Conservation (phyloP, 2,797 vertebrate genomes). For the Sarcophilus harrisii region DNA sequence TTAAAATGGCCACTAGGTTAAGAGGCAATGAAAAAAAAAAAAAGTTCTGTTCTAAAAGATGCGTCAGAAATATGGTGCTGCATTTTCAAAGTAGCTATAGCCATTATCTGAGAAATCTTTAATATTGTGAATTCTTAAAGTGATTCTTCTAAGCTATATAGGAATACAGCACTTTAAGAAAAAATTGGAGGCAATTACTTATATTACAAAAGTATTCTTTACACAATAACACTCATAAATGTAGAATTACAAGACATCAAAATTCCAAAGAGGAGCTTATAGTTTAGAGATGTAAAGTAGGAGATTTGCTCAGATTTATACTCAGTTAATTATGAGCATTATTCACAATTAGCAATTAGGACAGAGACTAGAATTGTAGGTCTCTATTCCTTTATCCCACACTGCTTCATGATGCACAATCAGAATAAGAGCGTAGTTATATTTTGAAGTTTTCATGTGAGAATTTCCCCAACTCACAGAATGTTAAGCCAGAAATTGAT, state of each 20-base stretch:
- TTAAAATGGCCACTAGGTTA: conserved; percentile 48
- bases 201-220: conserved; percentile 5
- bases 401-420: background rate
- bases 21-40: conserved; percentile 36
- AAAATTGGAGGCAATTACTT: background rate
- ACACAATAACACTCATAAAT: background rate
- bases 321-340: background rate
- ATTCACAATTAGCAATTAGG: background rate
- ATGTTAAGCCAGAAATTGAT: background rate
- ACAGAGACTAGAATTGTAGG: background rate
- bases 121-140: conserved; percentile 22
- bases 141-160: conserved; percentile 29
- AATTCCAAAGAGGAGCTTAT: background rate
- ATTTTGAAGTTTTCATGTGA: background rate
- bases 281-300: background rate
- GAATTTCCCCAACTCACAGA: background rate
- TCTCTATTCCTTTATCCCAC: background rate
- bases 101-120: conserved; percentile 45
- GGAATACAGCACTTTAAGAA: background rate
- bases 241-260: background rate
- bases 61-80: background rate
- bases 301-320: background rate
- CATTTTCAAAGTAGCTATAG: conserved; percentile 30
- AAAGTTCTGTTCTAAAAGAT: conserved; percentile 47
- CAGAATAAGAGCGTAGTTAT: background rate